Evolutionary conservation across 2,797 vertebrate species (phyloP), one percentile per base, ranked within the genome.

Genomic region (Rhinogobio ventralis): DNA sequence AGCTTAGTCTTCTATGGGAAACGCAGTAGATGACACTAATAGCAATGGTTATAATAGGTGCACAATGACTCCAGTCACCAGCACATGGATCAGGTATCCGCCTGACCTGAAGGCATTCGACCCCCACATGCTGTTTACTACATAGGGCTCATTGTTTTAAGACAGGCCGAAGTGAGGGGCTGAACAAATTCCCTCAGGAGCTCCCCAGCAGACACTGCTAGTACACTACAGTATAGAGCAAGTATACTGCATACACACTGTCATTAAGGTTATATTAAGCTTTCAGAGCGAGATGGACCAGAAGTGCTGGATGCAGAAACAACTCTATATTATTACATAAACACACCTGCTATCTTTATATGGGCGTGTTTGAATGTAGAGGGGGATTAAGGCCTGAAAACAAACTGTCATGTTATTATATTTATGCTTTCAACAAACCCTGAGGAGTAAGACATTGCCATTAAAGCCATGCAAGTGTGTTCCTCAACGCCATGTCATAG

Each of bases 61-160:
- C 53, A 57, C 73, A 75, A 75, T 57, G 73, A 39, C 73, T 39
- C 51, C 51, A 49, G 77, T 79, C 60, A 66, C 6, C 42, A 67
- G 25, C 19, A 33, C 42, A 49, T 23, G 46, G 64, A 80, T 53
- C 79, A 80, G 45, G 30, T 36, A 10, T 53, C 64, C 36, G 46
- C 13, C 49, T 68, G 66, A 80, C 46, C 25, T 51, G 30, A 67
- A 25, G 20, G 46, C 20, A 68, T 25, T 51, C 28, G 8, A n/a
- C 15, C 23, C 28, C 20, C 79, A 69, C 64, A 68, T 33, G 30
- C 46, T 17, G 49, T 53, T 80, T 25, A 68, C 66, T 53, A 80
- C 11, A 53, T 17, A 69, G 62, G 19, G 19, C 77, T 46, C 23
- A 62, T 13, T 60, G 53, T 55, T 75, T 55, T 36, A 55, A 51